Conservation (phyloP, 2,797 vertebrate species). For the Chrysolophus pictus region DNA sequence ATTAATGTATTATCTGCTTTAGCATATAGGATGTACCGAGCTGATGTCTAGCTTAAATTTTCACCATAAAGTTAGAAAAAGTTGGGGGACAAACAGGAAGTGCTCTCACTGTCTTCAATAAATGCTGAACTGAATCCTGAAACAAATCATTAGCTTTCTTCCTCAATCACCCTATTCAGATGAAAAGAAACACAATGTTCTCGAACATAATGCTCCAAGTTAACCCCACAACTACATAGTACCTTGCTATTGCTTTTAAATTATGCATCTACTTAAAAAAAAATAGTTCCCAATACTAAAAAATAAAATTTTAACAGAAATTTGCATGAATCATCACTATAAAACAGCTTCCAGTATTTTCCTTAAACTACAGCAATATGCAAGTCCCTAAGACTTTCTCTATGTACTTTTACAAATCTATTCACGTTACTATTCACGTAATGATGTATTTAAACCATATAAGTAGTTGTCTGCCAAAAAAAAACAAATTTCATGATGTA, state of each 20-base stretch:
- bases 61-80: neutral
- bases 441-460: slow-evolving; percentile 51
- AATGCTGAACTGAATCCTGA: neutral
- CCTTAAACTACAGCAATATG: neutral
- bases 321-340: neutral
- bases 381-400: slow-evolving; percentile 9
- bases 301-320: neutral
- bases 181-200: neutral
- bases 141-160: neutral
- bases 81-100: neutral
- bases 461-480: slow-evolving; percentile 50
- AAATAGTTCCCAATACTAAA: neutral
- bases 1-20: neutral
- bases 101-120: neutral
- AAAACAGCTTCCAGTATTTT: neutral
- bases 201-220: neutral
- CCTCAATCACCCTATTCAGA: neutral
- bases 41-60: neutral
- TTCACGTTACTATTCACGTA: slow-evolving; percentile 43
- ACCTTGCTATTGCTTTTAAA: neutral
- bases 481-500: slow-evolving; percentile 50
- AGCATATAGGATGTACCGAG: neutral
- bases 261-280: neutral
- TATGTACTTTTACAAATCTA: neutral
- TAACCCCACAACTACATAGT: neutral